Base-by-base conservation (phyloP, 2,113 vertebrate genomes). In the Microtus montanus region DNA sequence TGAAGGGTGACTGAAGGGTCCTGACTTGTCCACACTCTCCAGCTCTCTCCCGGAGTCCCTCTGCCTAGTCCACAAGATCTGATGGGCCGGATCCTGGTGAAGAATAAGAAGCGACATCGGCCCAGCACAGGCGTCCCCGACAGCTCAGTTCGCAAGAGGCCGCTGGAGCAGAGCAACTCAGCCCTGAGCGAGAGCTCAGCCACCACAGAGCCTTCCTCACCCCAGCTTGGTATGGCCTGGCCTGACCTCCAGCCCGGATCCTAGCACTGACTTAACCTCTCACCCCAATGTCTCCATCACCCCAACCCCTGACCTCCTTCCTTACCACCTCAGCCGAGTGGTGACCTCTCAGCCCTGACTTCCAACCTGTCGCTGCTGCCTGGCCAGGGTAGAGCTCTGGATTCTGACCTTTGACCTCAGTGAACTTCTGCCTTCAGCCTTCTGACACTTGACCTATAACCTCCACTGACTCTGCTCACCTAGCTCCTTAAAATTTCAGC, bases 51-150 rank as follows among this genome's bases (percentile, higher is more conserved):
- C 0, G 98, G 98, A 8, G 89, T 98, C 33, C 70, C 93, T 12
- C 98, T 99, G 47, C 99, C 99, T n/a, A 98, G 98, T 19, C 99
- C 99, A 0, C 98, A 99, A 96, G 99, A 99, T 84, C 89, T 99
- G 93, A 47, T 99, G 97, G 99, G 99, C 41, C 99, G 99, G 88
- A 99, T 99, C 96, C 98, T 99, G n/a, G 98, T 99, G 83, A 99
- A 99, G 98, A 99, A 99, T 97, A 99, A 99, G 98, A 99, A 99
- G 96, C 98, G 99, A 10, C 98, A 99, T 94, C 96, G 91, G 49
- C 98, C 98, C 0, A 92, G 95, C 91, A 82, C 87, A 0, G 82
- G 89, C 0, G 95, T 97, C 4, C 98, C 98, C 0, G 97, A 61
- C 41, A 97, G 98, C 54, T 98, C 98, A 0, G 98, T 99, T 94